These are phyloP conservation scores for Phrynocephalus forsythii DNA, from an alignment of 2,797 vertebrate genomes.

Conservation along the genomic window DNA sequence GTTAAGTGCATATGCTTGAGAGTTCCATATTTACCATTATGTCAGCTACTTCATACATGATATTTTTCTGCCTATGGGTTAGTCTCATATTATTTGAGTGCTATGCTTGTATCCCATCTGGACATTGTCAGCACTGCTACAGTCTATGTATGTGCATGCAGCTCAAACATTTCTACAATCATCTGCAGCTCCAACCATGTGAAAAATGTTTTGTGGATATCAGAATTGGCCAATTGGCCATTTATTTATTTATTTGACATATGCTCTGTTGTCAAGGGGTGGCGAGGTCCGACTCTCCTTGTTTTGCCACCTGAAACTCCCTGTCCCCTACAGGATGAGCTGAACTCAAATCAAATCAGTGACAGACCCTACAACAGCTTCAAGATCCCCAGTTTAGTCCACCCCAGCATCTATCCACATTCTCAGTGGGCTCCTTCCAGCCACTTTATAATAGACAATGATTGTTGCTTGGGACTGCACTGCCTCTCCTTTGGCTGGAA, in stretches of 20 bases:
- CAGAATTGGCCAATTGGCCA: neutral
- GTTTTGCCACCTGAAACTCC: neutral
- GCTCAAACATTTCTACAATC: neutral
- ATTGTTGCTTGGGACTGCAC: too few relatives aligned
- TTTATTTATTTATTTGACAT: neutral
- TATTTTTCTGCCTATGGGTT: neutral
- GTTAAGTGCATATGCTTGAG: neutral
- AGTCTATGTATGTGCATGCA: neutral
- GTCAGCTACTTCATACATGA: neutral
- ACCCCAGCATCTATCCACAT: too few relatives aligned
- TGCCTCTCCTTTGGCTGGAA: too few relatives aligned
- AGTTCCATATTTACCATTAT: too few relatives aligned
- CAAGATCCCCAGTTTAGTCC: too few relatives aligned
- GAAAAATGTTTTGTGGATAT: neutral
- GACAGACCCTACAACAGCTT: too few relatives aligned
- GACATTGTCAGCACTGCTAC: neutral
- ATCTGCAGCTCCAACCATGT: neutral
- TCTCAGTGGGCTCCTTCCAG: too few relatives aligned
- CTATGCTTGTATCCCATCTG: neutral
- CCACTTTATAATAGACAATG: too few relatives aligned
- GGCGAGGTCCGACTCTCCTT: neutral
- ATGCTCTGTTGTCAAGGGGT: neutral
- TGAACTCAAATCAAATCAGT: too few relatives aligned
- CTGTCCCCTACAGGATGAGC: too few relatives aligned
- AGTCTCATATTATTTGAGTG: neutral